A percentile compares a stretch with the other conserved stretches of the same genome.
Conservation (phyloP, 2,797 vertebrate genomes). For the Menidia menidia region DNA sequence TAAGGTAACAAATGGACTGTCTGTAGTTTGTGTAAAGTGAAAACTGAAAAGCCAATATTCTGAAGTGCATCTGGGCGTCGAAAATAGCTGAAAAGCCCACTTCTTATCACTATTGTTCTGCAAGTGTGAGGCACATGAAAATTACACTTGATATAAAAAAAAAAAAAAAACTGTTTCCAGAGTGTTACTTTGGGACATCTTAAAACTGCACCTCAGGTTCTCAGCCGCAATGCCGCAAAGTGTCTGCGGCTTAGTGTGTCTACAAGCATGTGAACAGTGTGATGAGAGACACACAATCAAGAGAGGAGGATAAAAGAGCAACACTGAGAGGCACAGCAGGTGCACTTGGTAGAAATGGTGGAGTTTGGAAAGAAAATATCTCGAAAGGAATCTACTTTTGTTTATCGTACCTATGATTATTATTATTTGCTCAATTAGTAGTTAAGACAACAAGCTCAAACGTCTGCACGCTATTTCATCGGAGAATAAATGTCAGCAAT, state of each 20-base stretch:
- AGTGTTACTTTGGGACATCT: slow-evolving; percentile 13
- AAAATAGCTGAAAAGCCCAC: slow-evolving; percentile 8
- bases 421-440: too few species aligned
- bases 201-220: slow-evolving; percentile 11
- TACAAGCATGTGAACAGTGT: slow-evolving; percentile 26
- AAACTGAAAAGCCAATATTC: background rate
- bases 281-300: slow-evolving; percentile 6
- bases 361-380: too few species aligned
- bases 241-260: slow-evolving; percentile 13
- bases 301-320: background rate
- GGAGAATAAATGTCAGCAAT: background rate
- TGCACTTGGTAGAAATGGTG: too few species aligned
- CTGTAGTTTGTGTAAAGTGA: background rate
- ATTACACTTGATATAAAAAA: slow-evolving; percentile 18
- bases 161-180: slow-evolving; percentile 3
- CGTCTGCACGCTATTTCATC: too few species aligned
- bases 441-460: too few species aligned
- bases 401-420: too few species aligned
- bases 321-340: too few species aligned
- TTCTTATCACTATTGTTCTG: background rate
- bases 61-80: background rate
- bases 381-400: too few species aligned
- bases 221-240: slow-evolving; percentile 5
- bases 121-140: slow-evolving; percentile 6
- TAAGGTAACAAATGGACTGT: background rate